Evolutionary conservation across 1,140 invertebrate species (phyloP).

Genomic region (Mizuhopecten yessoensis): DNA sequence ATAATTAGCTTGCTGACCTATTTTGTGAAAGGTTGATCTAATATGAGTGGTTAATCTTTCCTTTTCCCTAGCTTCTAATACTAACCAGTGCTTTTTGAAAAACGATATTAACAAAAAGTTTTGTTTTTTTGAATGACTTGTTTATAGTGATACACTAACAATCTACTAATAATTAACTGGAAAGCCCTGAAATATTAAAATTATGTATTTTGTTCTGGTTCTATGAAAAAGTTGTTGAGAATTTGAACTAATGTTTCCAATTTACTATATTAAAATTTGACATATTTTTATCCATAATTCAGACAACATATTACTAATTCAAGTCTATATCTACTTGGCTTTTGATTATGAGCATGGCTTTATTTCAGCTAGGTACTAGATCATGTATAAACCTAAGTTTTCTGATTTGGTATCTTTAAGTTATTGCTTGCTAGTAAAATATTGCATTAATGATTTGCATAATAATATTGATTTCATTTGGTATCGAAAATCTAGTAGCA

Average conservation of each 20-base stretch:
- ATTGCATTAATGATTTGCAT: constrained; percentile 11
- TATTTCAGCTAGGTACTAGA: not conserved
- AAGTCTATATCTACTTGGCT: not conserved
- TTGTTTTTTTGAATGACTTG: not conserved
- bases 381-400: too few species aligned
- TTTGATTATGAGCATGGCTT: not conserved
- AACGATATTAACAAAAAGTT: too few species aligned
- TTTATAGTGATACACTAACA: not conserved
- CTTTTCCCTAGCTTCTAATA: not conserved
- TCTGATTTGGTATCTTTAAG: not conserved
- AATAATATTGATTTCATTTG: not conserved
- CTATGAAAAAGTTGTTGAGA: not conserved
- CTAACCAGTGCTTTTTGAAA: not conserved
- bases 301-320: too few species aligned
- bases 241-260: not conserved
- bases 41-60: too few species aligned
- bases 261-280: not conserved
- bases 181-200: too few species aligned
- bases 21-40: too few species aligned
- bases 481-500: not conserved
- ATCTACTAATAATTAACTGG: not conserved
- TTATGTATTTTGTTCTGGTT: too few species aligned
- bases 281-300: too few species aligned
- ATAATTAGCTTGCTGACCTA: too few species aligned
- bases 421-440: constrained; percentile 5